A percentile compares a stretch with the other conserved stretches of the same genome.
These are phyloP conservation scores for Odontesthes bonariensis DNA, from an alignment of 2,113 vertebrate species.

Conservation along the genomic window DNA sequence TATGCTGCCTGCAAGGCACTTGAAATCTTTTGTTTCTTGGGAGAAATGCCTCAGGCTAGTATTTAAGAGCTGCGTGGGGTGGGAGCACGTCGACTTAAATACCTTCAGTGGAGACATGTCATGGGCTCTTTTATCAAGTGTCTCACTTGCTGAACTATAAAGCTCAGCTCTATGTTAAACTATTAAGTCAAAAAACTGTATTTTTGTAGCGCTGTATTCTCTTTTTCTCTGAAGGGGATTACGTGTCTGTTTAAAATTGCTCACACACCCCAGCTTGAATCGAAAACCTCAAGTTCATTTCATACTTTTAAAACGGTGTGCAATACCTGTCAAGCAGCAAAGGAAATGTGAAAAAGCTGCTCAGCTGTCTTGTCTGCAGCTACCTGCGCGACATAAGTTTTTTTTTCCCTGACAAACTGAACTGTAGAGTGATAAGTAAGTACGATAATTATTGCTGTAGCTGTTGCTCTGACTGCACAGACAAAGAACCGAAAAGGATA, in stretches of 20 bases:
- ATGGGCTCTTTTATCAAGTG: slow-evolving; percentile 78
- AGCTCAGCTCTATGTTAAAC: slow-evolving; percentile 74
- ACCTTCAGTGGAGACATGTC: slow-evolving; percentile 75
- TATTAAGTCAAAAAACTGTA: slow-evolving; percentile 82
- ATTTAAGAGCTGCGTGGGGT: slow-evolving; percentile 74
- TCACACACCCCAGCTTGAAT: slow-evolving; percentile 26
- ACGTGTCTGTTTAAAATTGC: slow-evolving; percentile 50
- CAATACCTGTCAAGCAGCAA: not conserved
- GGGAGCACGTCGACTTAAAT: slow-evolving; percentile 79
- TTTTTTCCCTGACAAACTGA: too few species aligned
- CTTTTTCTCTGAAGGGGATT: slow-evolving; percentile 58
- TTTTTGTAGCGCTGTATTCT: slow-evolving; percentile 57
- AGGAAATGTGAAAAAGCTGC: not conserved
- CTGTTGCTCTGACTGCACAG: too few species aligned
- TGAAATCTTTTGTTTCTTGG: slow-evolving; percentile 74
- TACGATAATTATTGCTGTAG: too few species aligned
- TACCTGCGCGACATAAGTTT: too few species aligned
- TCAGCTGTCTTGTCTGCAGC: not conserved
- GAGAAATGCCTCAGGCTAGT: slow-evolving; percentile 73
- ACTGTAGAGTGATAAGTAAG: too few species aligned
- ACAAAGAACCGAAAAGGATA: too few species aligned
- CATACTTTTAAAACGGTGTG: slow-evolving; percentile 6
- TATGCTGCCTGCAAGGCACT: slow-evolving; percentile 51
- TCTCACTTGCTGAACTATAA: slow-evolving; percentile 71
- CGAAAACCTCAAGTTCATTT: slow-evolving; percentile 28